Conservation (phyloP, 2,113 vertebrate species). For the Camelus dromedarius region DNA sequence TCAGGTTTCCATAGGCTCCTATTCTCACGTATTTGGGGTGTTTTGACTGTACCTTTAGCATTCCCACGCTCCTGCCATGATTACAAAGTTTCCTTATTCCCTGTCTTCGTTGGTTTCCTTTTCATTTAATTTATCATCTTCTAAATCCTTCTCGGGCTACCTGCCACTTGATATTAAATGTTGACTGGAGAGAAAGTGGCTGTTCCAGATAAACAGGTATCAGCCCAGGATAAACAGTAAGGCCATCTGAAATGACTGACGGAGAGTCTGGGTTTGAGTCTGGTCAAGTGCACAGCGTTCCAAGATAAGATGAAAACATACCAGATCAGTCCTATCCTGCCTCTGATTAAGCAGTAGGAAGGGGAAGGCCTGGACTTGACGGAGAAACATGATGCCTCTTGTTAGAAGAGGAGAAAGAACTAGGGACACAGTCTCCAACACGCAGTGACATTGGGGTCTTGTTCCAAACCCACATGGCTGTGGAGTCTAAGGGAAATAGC, state of each 20-base stretch:
- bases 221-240: slow-evolving; percentile 54
- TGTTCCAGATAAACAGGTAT: slow-evolving; percentile 52
- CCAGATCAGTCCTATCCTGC: slow-evolving; percentile 45
- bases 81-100: not conserved
- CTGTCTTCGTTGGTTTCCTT: not conserved
- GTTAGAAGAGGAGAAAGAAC: not conserved
- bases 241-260: slow-evolving; percentile 34
- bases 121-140: slow-evolving; percentile 54
- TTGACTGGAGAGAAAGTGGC: slow-evolving; percentile 33
- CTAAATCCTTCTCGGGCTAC: slow-evolving; percentile 56
- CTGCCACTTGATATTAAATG: slow-evolving; percentile 55
- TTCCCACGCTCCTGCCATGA: not conserved
- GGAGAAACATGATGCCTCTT: not conserved
- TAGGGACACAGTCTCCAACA: too few species aligned
- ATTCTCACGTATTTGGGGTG: not conserved
- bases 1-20: not conserved
- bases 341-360: slow-evolving; percentile 23
- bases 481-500: not conserved
- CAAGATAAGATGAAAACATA: slow-evolving; percentile 60
- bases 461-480: not conserved
- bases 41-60: not conserved
- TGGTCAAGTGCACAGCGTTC: slow-evolving; percentile 4
- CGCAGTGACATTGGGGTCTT: fast-evolving
- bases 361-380: not conserved
- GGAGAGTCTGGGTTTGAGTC: not conserved